A percentile compares a stretch with the other conserved stretches of the same genome.
These are phyloP conservation scores for Limnodromus scolopaceus DNA, from an alignment of 2,797 vertebrate species.

Conservation along the genomic window DNA sequence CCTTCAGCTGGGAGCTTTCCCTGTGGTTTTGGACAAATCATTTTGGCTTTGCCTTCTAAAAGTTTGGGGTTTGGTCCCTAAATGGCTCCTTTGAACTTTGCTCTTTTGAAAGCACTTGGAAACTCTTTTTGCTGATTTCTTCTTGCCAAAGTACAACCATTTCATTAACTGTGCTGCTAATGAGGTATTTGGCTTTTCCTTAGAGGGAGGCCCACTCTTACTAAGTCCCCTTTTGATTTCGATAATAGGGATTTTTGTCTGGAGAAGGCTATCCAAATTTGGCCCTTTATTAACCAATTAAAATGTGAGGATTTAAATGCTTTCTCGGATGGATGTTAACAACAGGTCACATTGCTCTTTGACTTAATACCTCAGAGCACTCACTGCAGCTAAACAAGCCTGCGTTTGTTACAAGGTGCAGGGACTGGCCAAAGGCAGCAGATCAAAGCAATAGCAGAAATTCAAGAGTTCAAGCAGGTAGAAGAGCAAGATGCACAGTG, in stretches of 20 bases:
- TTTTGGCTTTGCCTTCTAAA: not conserved
- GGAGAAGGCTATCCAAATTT: not conserved
- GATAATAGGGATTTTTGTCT: slow-evolving; percentile 14
- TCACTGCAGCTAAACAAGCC: not conserved
- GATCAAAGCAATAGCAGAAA: not conserved
- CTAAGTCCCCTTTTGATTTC: slow-evolving; percentile 20
- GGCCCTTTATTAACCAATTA: slow-evolving; percentile 20
- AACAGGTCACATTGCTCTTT: not conserved
- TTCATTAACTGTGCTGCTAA: not conserved
- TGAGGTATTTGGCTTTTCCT: slow-evolving; percentile 46
- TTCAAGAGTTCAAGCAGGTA: not conserved
- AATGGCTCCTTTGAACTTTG: not conserved
- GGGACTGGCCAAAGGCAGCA: not conserved
- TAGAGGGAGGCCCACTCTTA: not conserved
- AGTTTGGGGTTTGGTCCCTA: not conserved
- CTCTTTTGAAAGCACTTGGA: not conserved
- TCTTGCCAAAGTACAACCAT: not conserved
- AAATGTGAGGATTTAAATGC: slow-evolving; percentile 10
- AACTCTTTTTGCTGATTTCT: not conserved
- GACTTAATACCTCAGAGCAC: not conserved
- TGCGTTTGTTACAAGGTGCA: not conserved
- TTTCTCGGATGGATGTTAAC: not conserved
- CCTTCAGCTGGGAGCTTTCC: not conserved
- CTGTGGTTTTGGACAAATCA: not conserved
- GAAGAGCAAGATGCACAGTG: not conserved